These are phyloP conservation scores for Thinocorus orbignyianus DNA, from an alignment of 2,113 vertebrate genomes.

Conservation along the genomic window DNA sequence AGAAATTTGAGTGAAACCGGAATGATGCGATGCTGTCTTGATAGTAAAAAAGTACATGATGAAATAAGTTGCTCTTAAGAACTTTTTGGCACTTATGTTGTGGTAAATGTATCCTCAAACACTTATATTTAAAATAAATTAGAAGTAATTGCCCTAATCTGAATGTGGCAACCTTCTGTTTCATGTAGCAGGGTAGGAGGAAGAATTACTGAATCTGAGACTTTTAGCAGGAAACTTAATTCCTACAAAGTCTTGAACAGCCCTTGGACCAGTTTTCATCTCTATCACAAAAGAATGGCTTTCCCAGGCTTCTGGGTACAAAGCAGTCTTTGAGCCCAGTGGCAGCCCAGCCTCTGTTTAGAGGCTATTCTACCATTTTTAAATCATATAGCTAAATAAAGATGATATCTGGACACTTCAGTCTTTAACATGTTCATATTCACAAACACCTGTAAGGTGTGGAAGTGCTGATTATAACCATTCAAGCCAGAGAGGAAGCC, in stretches of 20 bases:
- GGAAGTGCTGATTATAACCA: rapidly evolving
- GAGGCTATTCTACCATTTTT: background rate
- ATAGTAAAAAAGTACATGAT: background rate
- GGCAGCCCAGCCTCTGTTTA: background rate
- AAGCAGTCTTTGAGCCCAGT: background rate
- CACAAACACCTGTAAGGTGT: background rate
- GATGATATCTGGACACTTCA: background rate
- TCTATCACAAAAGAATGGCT: background rate
- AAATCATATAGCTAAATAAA: background rate
- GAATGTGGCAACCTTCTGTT: background rate
- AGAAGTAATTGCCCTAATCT: background rate
- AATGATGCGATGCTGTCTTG: background rate
- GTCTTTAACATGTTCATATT: background rate
- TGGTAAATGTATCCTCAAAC: background rate
- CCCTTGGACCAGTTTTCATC: background rate
- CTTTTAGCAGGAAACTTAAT: background rate
- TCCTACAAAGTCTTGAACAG: background rate
- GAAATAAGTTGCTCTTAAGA: background rate
- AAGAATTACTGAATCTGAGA: background rate
- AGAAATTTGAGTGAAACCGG: background rate
- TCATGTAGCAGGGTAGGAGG: background rate
- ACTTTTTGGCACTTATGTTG: background rate
- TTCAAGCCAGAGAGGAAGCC: background rate
- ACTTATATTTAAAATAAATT: background rate
- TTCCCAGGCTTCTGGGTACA: background rate